Base-by-base conservation (phyloP, 2,113 vertebrate genomes). In the Noctilio leporinus region DNA sequence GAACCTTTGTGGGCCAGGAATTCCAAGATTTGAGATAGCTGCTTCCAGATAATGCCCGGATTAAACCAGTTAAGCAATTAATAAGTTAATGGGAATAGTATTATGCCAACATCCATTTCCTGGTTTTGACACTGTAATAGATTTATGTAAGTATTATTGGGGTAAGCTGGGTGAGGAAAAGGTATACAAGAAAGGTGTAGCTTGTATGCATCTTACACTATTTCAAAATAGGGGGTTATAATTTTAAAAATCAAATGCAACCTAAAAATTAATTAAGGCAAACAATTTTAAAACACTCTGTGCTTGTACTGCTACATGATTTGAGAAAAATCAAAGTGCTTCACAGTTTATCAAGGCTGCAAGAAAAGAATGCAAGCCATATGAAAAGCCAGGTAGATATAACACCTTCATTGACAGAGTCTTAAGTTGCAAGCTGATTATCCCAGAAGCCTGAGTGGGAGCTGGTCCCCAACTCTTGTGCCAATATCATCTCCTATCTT, bases 11-110 rank as follows among this genome's bases (percentile, higher is more conserved):
- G 10, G 70, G 81, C 38, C 45, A 90, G 22, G 33, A 89, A 87
- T 88, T 83, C 64, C 76, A 96, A 87, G 49, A 47, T 85, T 72
- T 65, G n/a, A 64, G 51, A 30, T 57, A 80, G 64, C 40, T 95
- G 47, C 35, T 95, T 86, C 40, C 69, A 30, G 40, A 40, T 81
- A 53, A 82, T 43, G 51, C 22, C 76, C 30, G n/a, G 47, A 15
- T 59, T 85, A 92, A 84, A 87, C 64, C 55, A 87, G 38, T 85
- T 96, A 90, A 28, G 22, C 49, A 91, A 89, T 93, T 70, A 93
- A 94, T 90, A 73, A 93, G 47, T 92, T 80, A 90, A 72, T 45
- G 64, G 53, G 49, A 69, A 64, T 40, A 38, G 26, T 69, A 73
- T 76, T 81, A 49, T n/a, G 57, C 57, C 94, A 78, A 72, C 64